These are phyloP conservation scores for Troglohyphantes excavatus DNA, from an alignment of 2,888 invertebrate species.

Conservation along the genomic window DNA sequence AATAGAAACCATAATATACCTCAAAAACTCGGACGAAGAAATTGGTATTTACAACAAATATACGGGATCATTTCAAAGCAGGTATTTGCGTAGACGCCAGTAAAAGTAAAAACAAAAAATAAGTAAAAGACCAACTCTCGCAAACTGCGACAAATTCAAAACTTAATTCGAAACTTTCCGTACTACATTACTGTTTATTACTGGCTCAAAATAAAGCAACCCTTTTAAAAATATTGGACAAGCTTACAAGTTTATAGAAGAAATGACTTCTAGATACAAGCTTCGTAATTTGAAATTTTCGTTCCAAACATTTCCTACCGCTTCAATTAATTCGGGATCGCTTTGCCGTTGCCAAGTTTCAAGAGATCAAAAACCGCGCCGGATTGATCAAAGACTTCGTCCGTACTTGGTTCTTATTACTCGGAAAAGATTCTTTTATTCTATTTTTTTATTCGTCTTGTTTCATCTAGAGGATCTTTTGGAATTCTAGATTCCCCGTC, in stretches of 20 bases:
- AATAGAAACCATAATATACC: too few species aligned
- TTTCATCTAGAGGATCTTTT: neutral
- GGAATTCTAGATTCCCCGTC: conserved; percentile 5
- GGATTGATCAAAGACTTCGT: conserved; percentile 37
- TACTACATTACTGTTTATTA: neutral
- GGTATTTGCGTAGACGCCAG: too few species aligned
- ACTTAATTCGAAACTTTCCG: too few species aligned
- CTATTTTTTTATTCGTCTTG: conserved; percentile 16
- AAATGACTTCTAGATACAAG: neutral
- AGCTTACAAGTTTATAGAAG: neutral
- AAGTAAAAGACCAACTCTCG: too few species aligned
- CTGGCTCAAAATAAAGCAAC: neutral
- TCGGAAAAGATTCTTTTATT: neutral
- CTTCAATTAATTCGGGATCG: conserved; percentile 52
- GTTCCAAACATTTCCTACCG: neutral
- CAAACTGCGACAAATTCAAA: too few species aligned
- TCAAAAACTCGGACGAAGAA: too few species aligned
- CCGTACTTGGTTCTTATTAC: conserved; percentile 9
- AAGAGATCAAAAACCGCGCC: conserved; percentile 2
- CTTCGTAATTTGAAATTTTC: conserved; percentile 25
- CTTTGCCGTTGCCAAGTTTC: conserved; percentile 42
- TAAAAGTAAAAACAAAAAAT: too few species aligned
- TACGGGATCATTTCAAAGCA: too few species aligned
- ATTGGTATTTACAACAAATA: too few species aligned
- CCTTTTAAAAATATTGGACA: neutral